These are phyloP conservation scores for Apamea sordens DNA, from an alignment of 2,888 invertebrate species.

Conservation along the genomic window DNA sequence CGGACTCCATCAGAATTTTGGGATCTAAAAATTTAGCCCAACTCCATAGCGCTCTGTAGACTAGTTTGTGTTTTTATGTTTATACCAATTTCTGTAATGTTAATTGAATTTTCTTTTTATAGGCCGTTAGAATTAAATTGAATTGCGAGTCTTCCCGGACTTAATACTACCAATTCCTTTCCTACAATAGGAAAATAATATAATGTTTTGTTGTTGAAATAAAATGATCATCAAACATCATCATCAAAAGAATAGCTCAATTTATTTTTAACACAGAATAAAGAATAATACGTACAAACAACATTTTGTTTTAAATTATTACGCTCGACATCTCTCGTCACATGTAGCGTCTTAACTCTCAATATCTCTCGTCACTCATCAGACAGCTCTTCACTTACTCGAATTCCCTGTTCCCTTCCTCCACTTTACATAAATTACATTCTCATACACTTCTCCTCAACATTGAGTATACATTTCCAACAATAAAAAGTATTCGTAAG, in stretches of 20 bases:
- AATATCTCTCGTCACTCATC: slow-evolving; percentile 26
- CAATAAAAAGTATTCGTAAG: slow-evolving; percentile 53
- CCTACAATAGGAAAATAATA: neutral
- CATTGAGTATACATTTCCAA: slow-evolving; percentile 39
- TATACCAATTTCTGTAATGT: neutral
- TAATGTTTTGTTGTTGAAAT: neutral
- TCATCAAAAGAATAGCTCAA: neutral
- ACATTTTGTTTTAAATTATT: slow-evolving; percentile 14
- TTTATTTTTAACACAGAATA: neutral
- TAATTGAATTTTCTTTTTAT: neutral
- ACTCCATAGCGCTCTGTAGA: slow-evolving; percentile 10
- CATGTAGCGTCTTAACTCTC: slow-evolving; percentile 6
- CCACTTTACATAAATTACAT: slow-evolving; percentile 57
- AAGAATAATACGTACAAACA: neutral
- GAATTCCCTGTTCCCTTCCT: slow-evolving; percentile 3
- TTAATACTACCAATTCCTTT: neutral
- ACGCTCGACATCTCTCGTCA: neutral
- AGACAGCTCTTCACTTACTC: slow-evolving; percentile 28
- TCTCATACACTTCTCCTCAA: slow-evolving; percentile 33
- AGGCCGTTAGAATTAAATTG: neutral
- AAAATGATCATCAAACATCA: too few relatives aligned
- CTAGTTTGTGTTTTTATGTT: slow-evolving; percentile 11
- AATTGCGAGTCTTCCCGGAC: neutral
- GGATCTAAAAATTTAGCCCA: slow-evolving; percentile 36
- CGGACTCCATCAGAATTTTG: slow-evolving; percentile 46